Evolutionary conservation across 2,797 vertebrate species (phyloP), one percentile per base, ranked within the genome.

Genomic region (Coregonus sp.): DNA sequence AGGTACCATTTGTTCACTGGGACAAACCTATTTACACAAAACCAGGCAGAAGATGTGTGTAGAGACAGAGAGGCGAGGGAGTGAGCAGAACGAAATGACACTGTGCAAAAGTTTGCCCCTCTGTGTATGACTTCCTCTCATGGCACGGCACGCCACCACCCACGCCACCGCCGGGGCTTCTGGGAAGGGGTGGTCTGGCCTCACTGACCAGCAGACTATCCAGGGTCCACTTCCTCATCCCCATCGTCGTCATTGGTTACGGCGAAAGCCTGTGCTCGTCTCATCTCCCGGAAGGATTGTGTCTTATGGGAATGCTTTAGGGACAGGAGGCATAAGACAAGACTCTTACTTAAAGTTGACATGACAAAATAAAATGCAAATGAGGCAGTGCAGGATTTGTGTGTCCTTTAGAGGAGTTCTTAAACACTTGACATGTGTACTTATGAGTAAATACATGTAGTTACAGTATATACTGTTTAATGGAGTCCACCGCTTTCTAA

Each of bases 211-310:
- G 86, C 59, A 75, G 78, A 75, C 78, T 52, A 83, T 69, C 76
- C 82, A 75, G 63, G 78, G 61, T 80, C 81, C 51, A 81, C 77
- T 20, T 78, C 74, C 33, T 78, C 40, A 47, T 47, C 40, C 9
- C 11, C 72, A 76, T 86, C 79, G 56, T 72, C 80, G 3, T 87
- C 75, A n/a, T 82, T 80, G 74, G 78, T 90, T 80, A 78, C 73
- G 82, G 84, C 68, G 47, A 84, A 84, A 76, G 78, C 78, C 77
- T 73, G 82, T 81, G 82, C 83, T 84, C 81, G 85, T 87, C 87
- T 87, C 86, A 78, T 85, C 84, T 86, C 87, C 90, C 89, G 88
- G 88, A 86, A 81, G 86, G 91, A 93, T 92, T 90, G 93, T 91
- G 92, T 94, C 89, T 88, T 90, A 80, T 82, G 92, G 86, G 86